phyloP scores from a whole-genome alignment of 2,797 vertebrate species.

The Typhlichthys subterraneus region DNA sequence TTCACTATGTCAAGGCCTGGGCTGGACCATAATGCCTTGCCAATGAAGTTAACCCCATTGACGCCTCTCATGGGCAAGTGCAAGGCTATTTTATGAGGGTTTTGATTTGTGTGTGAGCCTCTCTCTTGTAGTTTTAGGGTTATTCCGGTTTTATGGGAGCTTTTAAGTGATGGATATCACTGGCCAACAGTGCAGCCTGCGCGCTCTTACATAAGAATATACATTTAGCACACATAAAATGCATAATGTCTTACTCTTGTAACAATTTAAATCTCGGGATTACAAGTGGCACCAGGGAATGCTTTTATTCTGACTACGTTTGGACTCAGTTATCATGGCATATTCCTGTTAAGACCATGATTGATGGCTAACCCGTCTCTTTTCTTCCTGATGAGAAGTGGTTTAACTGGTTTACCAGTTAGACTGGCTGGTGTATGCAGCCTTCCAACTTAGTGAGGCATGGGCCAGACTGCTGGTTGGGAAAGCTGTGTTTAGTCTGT shows the following conservation, averaged over 20 bases:
- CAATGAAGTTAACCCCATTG: constrained; percentile 53
- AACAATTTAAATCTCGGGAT: constrained; percentile 35
- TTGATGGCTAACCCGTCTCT: constrained; percentile 1
- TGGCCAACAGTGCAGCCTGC: constrained; percentile 29
- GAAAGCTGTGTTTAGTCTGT: constrained; percentile 49
- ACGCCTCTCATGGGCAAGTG: constrained; percentile 30
- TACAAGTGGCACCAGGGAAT: constrained; percentile 30
- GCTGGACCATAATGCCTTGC: constrained; percentile 29
- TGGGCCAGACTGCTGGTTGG: constrained; percentile 49
- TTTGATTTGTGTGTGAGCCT: constrained; percentile 45
- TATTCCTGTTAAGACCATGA: constrained; percentile 4
- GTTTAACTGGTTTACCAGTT: constrained; percentile 22
- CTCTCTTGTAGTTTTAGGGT: constrained; percentile 38
- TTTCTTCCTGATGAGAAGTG: background rate
- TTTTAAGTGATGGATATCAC: constrained; percentile 50
- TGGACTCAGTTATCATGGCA: constrained; percentile 15
- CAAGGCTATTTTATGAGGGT: constrained; percentile 39
- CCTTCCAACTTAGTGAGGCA: constrained; percentile 28
- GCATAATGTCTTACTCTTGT: constrained; percentile 34
- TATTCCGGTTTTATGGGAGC: constrained; percentile 45
- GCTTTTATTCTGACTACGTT: constrained; percentile 9
- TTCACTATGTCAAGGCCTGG: constrained; percentile 15
- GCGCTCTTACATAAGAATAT: constrained; percentile 46
- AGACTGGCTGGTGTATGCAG: constrained; percentile 33
- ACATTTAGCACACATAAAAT: constrained; percentile 37